Evolutionary conservation across 2,113 vertebrate species (phyloP), one percentile per base, ranked within the genome.

Genomic region (Odobenus rosmarus): DNA sequence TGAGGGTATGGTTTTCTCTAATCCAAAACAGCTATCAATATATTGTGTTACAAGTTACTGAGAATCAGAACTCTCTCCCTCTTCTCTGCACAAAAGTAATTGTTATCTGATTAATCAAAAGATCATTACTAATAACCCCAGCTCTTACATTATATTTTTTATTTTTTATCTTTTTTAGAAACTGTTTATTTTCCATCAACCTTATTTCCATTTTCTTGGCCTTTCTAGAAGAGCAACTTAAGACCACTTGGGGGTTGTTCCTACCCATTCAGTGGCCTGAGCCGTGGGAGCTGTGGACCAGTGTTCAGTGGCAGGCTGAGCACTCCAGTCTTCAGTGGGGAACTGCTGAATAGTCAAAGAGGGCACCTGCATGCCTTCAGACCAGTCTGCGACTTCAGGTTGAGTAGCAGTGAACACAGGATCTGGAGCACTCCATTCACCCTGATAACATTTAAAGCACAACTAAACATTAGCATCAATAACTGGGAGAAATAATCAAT

Each of bases 91-190:
- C 39, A 72, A 88, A 88, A 84, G 31, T 15, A 94, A 62, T 8
- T 86, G 5, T 82, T 89, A 93, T 26, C 19, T 74, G n/a, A 89
- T 90, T 95, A 93, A 61, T 87, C 46, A 76, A 81, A 95, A 81
- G 21, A 55, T 77, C 0, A 71, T 39, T 74, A 55, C 28, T 42
- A 93, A 93, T 76, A 81, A 72, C 46, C 18, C 21, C 3, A 76
- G 11, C 10, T 53, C 36, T 72, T 16, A 39, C 81, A 24, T 53
- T 83, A 81, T 74, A 80, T 57, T 59, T 69, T 76, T 42, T 74
- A 4, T 74, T 74, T 42, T 46, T 74, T 46, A 39, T 72, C 21
- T 72, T 72, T 39, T 39, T 76, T 46, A 76, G 67, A 69, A 36
- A 69, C 67, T 36, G 67, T 36, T 33, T 67, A 31, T 33, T 69